Conservation (phyloP, 1,140 invertebrate genomes). For the Tetramorium simillimum region DNA sequence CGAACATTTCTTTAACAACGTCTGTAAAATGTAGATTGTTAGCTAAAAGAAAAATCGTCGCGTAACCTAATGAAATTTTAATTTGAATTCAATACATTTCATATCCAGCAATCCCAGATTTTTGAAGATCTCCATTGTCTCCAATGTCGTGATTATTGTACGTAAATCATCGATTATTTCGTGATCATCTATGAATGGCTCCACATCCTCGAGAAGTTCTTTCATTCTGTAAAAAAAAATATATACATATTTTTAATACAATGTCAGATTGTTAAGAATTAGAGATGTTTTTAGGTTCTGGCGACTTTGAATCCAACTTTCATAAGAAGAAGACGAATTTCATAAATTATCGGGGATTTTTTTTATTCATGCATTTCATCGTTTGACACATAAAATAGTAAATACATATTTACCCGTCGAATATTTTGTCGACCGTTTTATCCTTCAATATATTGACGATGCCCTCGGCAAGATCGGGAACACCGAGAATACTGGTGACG, state of each 20-base stretch:
- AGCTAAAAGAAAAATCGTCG: conserved; percentile 8
- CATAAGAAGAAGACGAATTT: conserved; percentile 30
- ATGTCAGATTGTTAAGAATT: background rate
- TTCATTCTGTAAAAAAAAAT: conserved; percentile 67
- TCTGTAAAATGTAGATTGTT: conserved; percentile 71
- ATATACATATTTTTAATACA: background rate
- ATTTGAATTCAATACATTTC: conserved; percentile 71
- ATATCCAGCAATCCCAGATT: conserved; percentile 80
- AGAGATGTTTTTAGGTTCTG: background rate
- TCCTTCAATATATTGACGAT: conserved; percentile 80
- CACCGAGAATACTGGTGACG: conserved; percentile 76
- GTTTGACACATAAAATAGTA: background rate
- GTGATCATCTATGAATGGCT: conserved; percentile 75
- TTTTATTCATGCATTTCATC: background rate
- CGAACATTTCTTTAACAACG: conserved; percentile 80
- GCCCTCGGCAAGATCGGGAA: conserved; percentile 79
- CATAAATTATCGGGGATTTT: background rate
- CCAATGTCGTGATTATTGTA: conserved; percentile 79
- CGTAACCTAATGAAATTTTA: background rate
- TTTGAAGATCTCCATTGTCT: conserved; percentile 83
- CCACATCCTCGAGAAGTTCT: conserved; percentile 79
- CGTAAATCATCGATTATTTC: conserved; percentile 80
- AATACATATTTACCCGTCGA: conserved; percentile 81
- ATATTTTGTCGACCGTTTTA: conserved; percentile 83
- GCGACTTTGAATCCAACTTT: background rate